Conservation (phyloP, 2,888 invertebrate genomes). For the Seira sanloemensis region DNA sequence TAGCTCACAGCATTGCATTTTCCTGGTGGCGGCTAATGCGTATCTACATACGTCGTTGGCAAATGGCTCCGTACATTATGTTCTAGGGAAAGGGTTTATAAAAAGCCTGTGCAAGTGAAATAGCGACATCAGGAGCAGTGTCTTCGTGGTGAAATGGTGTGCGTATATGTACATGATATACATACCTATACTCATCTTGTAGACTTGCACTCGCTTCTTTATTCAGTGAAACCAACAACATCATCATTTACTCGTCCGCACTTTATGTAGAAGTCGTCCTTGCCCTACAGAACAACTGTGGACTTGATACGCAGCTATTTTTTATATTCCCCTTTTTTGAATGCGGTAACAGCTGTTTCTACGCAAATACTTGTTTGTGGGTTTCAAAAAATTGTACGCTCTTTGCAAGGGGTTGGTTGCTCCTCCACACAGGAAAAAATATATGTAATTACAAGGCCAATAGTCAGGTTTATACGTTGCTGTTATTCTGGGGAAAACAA, state of each 20-base stretch:
- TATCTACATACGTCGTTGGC: too few species aligned
- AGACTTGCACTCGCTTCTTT: too few species aligned
- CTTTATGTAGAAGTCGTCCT: constrained; percentile 17
- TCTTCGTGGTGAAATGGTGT: too few species aligned
- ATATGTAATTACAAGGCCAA: constrained; percentile 4
- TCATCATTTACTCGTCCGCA: not conserved
- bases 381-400: not conserved
- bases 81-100: too few species aligned
- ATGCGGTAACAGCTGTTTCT: constrained; percentile 32
- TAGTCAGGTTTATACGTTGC: not conserved
- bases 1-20: too few species aligned
- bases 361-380: constrained; percentile 24
- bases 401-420: not conserved
- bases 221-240: constrained; percentile 30
- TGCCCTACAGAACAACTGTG: constrained; percentile 25
- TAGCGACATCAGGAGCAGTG: too few species aligned
- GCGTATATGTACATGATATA: too few species aligned
- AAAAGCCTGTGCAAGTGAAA: too few species aligned
- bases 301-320: constrained; percentile 32
- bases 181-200: too few species aligned
- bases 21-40: too few species aligned
- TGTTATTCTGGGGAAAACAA: not conserved
- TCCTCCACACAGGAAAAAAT: too few species aligned
- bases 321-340: not conserved
- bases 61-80: too few species aligned